phyloP scores from a whole-genome alignment of 2,113 vertebrate species.

The Orthonyx spaldingii region DNA sequence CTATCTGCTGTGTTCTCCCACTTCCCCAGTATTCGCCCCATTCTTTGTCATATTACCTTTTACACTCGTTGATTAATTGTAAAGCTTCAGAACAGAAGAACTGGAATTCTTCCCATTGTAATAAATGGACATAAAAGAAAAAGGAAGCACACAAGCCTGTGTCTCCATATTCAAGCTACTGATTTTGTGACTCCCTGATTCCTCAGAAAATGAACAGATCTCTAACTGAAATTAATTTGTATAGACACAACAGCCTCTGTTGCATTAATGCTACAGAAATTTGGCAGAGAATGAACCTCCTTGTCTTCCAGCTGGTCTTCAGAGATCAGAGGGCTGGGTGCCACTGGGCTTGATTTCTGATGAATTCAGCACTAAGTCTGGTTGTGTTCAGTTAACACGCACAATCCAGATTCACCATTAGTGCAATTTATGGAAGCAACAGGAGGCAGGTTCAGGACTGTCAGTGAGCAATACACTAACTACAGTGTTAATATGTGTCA shows the following conservation, averaged over 20 bases:
- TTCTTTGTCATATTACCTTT: not conserved
- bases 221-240: not conserved
- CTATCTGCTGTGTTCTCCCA: not conserved
- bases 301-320: not conserved
- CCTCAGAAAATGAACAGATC: not conserved
- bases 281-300: not conserved
- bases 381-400: not conserved
- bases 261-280: not conserved
- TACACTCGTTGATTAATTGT: not conserved
- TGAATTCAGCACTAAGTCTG: not conserved
- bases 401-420: not conserved
- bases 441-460: not conserved
- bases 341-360: not conserved
- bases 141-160: not conserved
- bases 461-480: not conserved
- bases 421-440: not conserved
- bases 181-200: not conserved
- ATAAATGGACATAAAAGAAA: not conserved
- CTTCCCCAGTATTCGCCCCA: not conserved
- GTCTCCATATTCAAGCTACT: not conserved
- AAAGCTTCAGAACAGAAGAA: not conserved
- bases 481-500: not conserved
- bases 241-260: accelerated
- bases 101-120: not conserved
- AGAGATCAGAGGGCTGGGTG: not conserved